These are phyloP conservation scores for Drosophila nigrodunni DNA, from an alignment of 1,140 invertebrate genomes.

Conservation along the genomic window DNA sequence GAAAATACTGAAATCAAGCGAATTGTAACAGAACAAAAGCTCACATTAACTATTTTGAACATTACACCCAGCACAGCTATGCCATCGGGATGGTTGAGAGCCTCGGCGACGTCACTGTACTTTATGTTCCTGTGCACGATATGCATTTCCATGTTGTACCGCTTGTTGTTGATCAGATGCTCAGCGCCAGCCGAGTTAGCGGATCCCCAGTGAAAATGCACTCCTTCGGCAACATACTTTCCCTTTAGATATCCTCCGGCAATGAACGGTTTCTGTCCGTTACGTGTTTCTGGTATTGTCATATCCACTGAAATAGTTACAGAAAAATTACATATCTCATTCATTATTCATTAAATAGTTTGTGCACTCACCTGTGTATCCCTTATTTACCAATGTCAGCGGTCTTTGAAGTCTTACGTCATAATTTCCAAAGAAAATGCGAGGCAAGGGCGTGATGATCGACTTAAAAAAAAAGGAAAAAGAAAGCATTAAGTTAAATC, in stretches of 20 bases:
- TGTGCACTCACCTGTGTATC: conserved; percentile 87
- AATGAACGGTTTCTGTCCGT: conserved; percentile 86
- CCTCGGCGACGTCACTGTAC: conserved; percentile 56
- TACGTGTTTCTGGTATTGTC: conserved; percentile 85
- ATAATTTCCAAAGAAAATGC: conserved; percentile 88
- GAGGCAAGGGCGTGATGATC: conserved; percentile 87
- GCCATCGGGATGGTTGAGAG: conserved; percentile 53
- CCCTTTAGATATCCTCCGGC: conserved; percentile 87
- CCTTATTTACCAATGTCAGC: conserved; percentile 87
- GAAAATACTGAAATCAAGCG: neutral
- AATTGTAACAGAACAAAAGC: neutral
- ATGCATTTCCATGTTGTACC: conserved; percentile 74
- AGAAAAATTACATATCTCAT: neutral
- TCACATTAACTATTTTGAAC: conserved; percentile 61
- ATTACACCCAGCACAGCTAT: conserved; percentile 69
- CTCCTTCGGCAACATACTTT: conserved; percentile 87
- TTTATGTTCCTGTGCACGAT: conserved; percentile 69
- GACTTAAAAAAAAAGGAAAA: conserved; percentile 64
- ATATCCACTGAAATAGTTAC: conserved; percentile 68
- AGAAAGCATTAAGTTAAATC: conserved; percentile 81
- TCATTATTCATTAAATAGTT: neutral
- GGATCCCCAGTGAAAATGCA: conserved; percentile 89
- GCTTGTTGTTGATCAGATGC: conserved; percentile 56
- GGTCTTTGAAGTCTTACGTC: conserved; percentile 87
- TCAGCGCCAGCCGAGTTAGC: conserved; percentile 55